These are phyloP conservation scores for Margaritifera margaritifera DNA, from an alignment of 2,888 invertebrate genomes.

Conservation along the genomic window DNA sequence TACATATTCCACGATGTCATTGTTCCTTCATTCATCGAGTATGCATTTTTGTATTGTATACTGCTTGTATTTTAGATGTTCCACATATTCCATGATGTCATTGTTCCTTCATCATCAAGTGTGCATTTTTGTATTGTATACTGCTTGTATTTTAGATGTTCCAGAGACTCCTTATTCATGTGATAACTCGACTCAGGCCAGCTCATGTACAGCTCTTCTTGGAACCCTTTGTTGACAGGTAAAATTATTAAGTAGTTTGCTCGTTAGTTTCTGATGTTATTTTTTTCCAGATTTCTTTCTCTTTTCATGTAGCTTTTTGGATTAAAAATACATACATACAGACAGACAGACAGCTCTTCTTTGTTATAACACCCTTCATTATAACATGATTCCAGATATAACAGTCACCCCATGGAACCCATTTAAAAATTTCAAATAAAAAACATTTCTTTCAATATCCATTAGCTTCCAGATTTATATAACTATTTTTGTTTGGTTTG, in stretches of 20 bases:
- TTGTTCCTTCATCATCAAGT: no score
- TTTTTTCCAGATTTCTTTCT: background rate
- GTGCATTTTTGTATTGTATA: background rate
- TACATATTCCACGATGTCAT: slow-evolving; percentile 81
- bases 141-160: slow-evolving; percentile 78
- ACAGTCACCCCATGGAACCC: no score
- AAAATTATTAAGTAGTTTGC: slow-evolving; percentile 2
- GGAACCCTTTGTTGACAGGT: slow-evolving; percentile 71
- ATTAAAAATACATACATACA: no score
- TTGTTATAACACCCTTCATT: no score
- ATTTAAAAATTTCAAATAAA: no score
- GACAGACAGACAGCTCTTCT: no score
- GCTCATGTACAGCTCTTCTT: slow-evolving; percentile 81
- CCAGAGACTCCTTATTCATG: slow-evolving; percentile 94
- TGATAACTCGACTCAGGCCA: slow-evolving; percentile 87
- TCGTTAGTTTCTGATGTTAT: background rate
- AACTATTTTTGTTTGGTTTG: no score
- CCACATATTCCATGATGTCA: slow-evolving; percentile 74
- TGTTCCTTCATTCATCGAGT: no score
- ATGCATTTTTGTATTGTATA: background rate
- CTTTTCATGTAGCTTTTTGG: no score
- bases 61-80: slow-evolving; percentile 78
- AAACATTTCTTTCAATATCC: no score
- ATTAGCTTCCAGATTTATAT: no score
- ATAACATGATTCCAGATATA: no score